Base-by-base conservation (phyloP, 2,888 invertebrate genomes). In the Catocala fraxini region DNA sequence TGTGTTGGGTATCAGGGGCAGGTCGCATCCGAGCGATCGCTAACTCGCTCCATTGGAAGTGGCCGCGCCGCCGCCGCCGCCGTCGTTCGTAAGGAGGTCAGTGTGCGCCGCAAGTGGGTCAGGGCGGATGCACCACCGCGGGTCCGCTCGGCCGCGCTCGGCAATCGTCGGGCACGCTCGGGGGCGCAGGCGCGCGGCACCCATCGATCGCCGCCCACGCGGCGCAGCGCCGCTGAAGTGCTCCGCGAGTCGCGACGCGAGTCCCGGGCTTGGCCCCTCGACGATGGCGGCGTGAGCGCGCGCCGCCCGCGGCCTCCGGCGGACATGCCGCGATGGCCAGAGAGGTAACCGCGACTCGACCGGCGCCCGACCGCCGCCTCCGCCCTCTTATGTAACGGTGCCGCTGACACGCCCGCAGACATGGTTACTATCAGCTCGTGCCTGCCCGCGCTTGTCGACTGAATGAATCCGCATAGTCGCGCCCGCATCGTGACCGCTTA, bases 291-390 rank as follows among this genome's bases (percentile, higher is more conserved):
- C 93, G 93, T 93, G 93, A 93, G 87, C 91, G 89, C 91, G 93
- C 92, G 91, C 89, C 89, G 87, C 89, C 91, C 95, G 94, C 95
- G 93, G 93, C 94, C 94, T 94, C 95, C 95, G 93, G 93, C 93
- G 91, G 92, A 94, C 94, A 96, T 96, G 96, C 95, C 95, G 96
- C 96, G 95, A 96, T 96, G 96, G 96, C 96, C 95, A 96, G 96
- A 95, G 96, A 96, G 96, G 95, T 96, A 95, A 92, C 88, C 86
- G 89, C 64, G 76, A 71, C 73, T 71, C 60, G 75, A 81, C 86
- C 87, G 88, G 88, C 88, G 87, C 82, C 80, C 81, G 71, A 68
- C 68, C 84, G 83, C 73, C 87, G 79, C 80, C 81, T 77, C 79
- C 83, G 75, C 77, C 80, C 83, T 79, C 85, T 89, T 87, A 88